Conservation (phyloP, 2,797 vertebrate genomes). For the Sebastes wilsoni region DNA sequence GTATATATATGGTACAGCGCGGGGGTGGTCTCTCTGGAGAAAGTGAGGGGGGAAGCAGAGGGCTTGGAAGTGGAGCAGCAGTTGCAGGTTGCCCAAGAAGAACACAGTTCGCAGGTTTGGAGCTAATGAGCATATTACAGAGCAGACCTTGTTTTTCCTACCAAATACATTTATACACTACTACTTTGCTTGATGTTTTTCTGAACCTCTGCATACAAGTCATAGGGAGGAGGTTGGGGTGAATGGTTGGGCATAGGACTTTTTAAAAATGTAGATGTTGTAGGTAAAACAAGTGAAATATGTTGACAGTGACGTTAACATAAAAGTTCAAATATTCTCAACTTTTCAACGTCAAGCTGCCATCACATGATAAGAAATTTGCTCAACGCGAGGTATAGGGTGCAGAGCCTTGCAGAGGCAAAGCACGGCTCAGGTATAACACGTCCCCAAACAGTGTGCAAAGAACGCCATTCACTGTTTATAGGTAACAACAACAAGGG, state of each 20-base stretch:
- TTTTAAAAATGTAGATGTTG: neutral
- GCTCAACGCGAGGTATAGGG: too few species aligned
- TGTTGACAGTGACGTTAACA: neutral
- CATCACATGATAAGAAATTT: too few species aligned
- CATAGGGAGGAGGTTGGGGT: neutral
- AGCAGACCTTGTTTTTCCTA: neutral
- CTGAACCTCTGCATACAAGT: neutral
- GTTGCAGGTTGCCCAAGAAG: conserved; percentile 27
- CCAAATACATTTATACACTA: neutral
- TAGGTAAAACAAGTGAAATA: neutral
- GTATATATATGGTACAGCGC: conserved; percentile 57
- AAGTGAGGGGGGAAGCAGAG: neutral
- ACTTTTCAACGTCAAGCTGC: too few species aligned
- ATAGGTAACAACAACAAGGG: too few species aligned
- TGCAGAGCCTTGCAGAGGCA: too few species aligned
- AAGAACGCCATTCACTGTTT: too few species aligned
- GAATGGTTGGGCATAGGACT: neutral
- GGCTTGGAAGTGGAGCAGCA: conserved; percentile 15
- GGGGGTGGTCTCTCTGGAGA: conserved; percentile 52
- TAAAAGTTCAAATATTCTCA: too few species aligned
- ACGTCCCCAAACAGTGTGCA: too few species aligned
- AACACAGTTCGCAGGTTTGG: conserved; percentile 19
- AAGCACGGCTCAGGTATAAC: too few species aligned
- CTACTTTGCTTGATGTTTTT: neutral
- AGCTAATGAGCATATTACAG: conserved; percentile 31